A percentile compares a stretch with the other conserved stretches of the same genome.
Conservation (phyloP, 2,113 vertebrate species). For the Hucho hucho region DNA sequence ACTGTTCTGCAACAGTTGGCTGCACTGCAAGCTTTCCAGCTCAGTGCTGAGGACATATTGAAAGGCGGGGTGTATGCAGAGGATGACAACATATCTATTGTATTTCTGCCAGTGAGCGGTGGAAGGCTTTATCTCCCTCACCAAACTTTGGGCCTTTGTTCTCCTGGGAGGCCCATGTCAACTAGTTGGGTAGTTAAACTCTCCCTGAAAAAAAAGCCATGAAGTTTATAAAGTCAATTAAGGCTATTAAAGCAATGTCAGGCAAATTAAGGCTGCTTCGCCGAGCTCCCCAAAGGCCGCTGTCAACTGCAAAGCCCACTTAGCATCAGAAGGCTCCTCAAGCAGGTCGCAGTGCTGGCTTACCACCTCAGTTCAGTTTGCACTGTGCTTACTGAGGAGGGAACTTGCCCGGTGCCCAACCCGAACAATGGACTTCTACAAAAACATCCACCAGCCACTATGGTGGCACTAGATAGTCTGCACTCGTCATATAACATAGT, state of each 20-base stretch:
- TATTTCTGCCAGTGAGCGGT: slow-evolving; percentile 62
- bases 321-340: slow-evolving; percentile 50
- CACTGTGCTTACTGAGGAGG: too few relatives aligned
- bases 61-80: slow-evolving; percentile 44
- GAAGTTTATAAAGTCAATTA: slow-evolving; percentile 71
- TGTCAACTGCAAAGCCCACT: slow-evolving; percentile 55
- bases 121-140: slow-evolving; percentile 61
- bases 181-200: slow-evolving; percentile 62
- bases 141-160: slow-evolving; percentile 58
- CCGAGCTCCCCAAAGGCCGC: slow-evolving; percentile 45
- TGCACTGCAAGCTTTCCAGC: slow-evolving; percentile 59
- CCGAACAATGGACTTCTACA: too few relatives aligned
- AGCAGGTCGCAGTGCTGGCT: slow-evolving; percentile 28
- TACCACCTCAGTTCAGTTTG: background rate
- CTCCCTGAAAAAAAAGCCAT: slow-evolving; percentile 54
- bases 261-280: slow-evolving; percentile 59
- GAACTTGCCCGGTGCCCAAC: too few relatives aligned
- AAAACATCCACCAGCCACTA: too few relatives aligned
- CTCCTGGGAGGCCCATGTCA: slow-evolving; percentile 43
- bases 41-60: slow-evolving; percentile 49
- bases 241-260: slow-evolving; percentile 53
- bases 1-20: slow-evolving; percentile 51
- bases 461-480: too few relatives aligned
- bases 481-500: too few relatives aligned
- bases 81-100: slow-evolving; percentile 65